A percentile compares a stretch with the other conserved stretches of the same genome.
These are phyloP conservation scores for Heliconius hewitsoni DNA, from an alignment of 1,140 invertebrate genomes.

Conservation along the genomic window DNA sequence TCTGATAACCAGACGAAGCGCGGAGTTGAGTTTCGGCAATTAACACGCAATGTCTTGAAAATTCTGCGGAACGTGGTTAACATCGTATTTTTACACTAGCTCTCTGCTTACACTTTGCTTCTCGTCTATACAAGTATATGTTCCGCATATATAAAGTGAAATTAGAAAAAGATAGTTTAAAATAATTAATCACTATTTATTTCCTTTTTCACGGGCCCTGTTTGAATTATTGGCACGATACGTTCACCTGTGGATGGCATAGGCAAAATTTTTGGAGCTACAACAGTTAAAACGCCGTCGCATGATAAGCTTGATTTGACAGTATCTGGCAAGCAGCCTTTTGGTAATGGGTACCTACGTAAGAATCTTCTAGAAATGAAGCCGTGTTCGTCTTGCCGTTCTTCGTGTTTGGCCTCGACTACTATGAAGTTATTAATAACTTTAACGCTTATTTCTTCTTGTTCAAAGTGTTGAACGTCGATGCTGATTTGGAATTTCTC, in stretches of 20 bases:
- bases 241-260: constrained; percentile 80
- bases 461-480: constrained; percentile 93
- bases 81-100: too few species aligned
- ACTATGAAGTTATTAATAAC: constrained; percentile 84
- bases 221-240: constrained; percentile 84
- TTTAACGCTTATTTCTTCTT: constrained; percentile 92
- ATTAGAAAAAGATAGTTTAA: neutral
- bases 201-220: constrained; percentile 76
- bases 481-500: constrained; percentile 85
- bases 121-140: too few species aligned
- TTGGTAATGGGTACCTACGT: constrained; percentile 86
- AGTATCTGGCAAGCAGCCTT: constrained; percentile 84
- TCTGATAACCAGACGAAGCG: too few species aligned
- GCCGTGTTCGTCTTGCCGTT: constrained; percentile 87
- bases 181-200: neutral
- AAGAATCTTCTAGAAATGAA: constrained; percentile 87
- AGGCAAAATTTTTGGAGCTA: constrained; percentile 82
- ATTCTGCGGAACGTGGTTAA: too few species aligned
- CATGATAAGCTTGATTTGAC: constrained; percentile 86
- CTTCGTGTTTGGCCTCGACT: constrained; percentile 87
- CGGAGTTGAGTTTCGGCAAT: too few species aligned
- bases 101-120: too few species aligned
- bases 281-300: constrained; percentile 87
- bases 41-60: too few species aligned
- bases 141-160: too few species aligned